Evolutionary conservation across 2,113 vertebrate genomes (phyloP).

Genomic region (Gavialis gangeticus): DNA sequence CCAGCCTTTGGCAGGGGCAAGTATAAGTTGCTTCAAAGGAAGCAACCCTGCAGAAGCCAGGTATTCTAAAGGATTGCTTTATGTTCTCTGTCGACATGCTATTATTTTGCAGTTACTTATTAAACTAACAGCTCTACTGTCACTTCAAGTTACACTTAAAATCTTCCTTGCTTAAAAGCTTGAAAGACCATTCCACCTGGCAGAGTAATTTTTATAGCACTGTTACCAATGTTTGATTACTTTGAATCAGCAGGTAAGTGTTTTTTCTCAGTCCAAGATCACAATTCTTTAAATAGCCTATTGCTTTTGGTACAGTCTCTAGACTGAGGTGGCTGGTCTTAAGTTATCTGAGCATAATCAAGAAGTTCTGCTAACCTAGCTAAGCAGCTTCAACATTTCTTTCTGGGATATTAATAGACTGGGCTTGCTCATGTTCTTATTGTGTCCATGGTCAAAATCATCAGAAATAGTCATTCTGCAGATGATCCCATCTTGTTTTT

Average conservation of each 20-base stretch:
- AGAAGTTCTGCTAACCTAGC: neutral
- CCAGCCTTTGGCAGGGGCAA: neutral
- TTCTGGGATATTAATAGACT: neutral
- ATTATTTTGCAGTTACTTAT: neutral
- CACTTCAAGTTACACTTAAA: constrained; percentile 26
- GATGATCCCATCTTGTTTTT: neutral
- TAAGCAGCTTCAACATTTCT: neutral
- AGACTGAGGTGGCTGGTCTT: neutral
- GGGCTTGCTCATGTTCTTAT: neutral
- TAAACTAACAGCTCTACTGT: neutral
- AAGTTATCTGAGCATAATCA: neutral
- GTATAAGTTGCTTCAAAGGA: constrained; percentile 41
- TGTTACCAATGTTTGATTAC: neutral
- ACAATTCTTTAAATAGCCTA: neutral
- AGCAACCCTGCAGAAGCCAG: neutral
- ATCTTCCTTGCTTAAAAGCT: neutral
- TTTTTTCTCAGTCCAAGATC: constrained; percentile 3
- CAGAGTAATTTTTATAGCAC: neutral
- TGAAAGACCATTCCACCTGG: neutral
- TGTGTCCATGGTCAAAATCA: neutral
- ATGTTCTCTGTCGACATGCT: constrained; percentile 19
- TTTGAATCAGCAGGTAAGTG: neutral
- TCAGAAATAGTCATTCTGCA: neutral
- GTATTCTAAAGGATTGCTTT: neutral
- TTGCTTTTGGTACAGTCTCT: neutral